A percentile compares a stretch with the other conserved stretches of the same genome.
phyloP scores from a whole-genome alignment of 23 tunicate species.

The Diplosoma virens region DNA sequence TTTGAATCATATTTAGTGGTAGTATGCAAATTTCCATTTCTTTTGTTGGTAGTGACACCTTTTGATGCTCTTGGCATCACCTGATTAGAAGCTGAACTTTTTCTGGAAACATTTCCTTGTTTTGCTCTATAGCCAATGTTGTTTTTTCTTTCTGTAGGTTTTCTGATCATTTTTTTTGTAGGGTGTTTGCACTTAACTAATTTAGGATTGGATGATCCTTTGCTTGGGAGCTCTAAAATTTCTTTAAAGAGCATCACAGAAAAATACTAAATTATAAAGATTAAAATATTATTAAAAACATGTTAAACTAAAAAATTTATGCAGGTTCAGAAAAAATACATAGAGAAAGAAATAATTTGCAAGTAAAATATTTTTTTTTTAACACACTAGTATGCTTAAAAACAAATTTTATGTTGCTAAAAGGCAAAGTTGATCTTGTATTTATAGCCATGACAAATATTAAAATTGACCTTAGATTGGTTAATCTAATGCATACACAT shows the following conservation, averaged over 20 bases:
- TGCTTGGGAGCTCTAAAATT: conserved; percentile 30
- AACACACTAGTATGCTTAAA: too few relatives aligned
- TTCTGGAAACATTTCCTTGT: not conserved
- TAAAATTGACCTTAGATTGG: too few relatives aligned
- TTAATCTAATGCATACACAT: too few relatives aligned
- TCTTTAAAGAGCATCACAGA: conserved; percentile 41
- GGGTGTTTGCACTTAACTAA: not conserved
- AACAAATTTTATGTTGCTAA: too few relatives aligned
- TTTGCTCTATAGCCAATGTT: not conserved
- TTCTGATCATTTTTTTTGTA: not conserved
- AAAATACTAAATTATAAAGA: too few relatives aligned
- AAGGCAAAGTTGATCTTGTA: too few relatives aligned
- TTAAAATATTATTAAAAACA: too few relatives aligned
- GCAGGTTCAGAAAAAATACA: too few relatives aligned
- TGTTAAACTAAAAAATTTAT: too few relatives aligned
- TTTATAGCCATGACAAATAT: too few relatives aligned
- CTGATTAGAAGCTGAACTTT: not conserved
- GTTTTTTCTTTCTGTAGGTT: not conserved
- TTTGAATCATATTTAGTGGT: conserved; percentile 40
- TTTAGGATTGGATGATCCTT: conserved; percentile 12
- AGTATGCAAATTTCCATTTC: not conserved
- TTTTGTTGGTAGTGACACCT: not conserved
- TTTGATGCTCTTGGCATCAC: not conserved
- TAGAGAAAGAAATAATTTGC: too few relatives aligned
- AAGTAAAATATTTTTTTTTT: too few relatives aligned